Base-by-base conservation (phyloP, 2,797 vertebrate species). In the Etheostoma nigrum region DNA sequence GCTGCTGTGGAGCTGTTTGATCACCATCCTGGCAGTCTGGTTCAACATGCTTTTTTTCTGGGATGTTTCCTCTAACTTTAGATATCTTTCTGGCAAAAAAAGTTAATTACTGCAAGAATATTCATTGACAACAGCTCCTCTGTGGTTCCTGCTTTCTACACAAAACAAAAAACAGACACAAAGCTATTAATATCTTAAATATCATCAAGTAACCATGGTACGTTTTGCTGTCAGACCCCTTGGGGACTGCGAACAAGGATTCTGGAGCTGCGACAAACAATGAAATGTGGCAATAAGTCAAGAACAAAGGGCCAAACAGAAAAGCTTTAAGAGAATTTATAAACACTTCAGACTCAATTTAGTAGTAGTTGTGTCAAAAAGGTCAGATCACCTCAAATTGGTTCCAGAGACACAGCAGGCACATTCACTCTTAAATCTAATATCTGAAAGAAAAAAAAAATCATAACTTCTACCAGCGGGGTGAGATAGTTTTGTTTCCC, bases 1-100 rank as follows among this genome's bases (percentile, higher is more conserved):
- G 91, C 85, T 91, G 88, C 86, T 83, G 88, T 76, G 77, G 86
- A 86, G 88, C 88, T 76, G 88, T 92, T 93, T 93, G 93, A 94
- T 93, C 93, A 89, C 74, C 80, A 75, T 42, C 54, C 83, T 87
- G 86, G 84, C 87, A 89, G 77, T 52, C 66, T 21, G 72, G 67
- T 86, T 82, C 75, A 75, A 85, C 84, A 86, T 76, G 61, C 57
- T 19, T 85, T 71, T 84, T 79, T 85, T 81, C 85, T 85, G 76
- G 63, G 51, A 78, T 85, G 74, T 79, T 85, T 73, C 77, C 74
- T 83, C 79, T 72, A 74, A 91, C 74, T 82, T 85, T 78, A 80
- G 72, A 85, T 78, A 70, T 78, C 67, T 71, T 86, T 60, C 82
- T 75, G 79, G 88, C 82, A 83, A 80, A 44, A 74, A 15, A 69